phyloP scores from a whole-genome alignment of 2,888 invertebrate genomes.

The Eupithecia dodoneata region DNA sequence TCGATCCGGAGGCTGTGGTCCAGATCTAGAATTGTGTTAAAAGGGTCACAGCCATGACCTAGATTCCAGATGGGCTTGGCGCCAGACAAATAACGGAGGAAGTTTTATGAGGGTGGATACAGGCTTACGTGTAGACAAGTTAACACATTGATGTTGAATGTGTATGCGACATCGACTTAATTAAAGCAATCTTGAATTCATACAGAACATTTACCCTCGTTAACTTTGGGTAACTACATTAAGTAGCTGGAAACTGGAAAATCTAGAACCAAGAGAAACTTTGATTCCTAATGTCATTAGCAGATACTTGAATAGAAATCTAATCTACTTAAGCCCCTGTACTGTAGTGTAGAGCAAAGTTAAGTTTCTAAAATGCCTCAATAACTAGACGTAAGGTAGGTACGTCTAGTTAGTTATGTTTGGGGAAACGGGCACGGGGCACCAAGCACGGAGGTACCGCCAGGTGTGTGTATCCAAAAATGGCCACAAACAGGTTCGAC shows the following conservation, averaged over 20 bases:
- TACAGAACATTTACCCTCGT: neutral
- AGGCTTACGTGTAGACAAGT: neutral
- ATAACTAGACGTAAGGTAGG: neutral
- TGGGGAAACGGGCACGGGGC: neutral
- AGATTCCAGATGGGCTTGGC: slow-evolving; percentile 53
- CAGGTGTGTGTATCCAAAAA: slow-evolving; percentile 42
- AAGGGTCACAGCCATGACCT: slow-evolving; percentile 77
- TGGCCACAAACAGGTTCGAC: slow-evolving; percentile 44
- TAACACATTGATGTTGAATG: neutral
- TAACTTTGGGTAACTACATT: neutral
- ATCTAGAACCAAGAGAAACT: slow-evolving; percentile 3
- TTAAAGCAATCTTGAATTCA: neutral
- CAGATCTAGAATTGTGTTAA: slow-evolving; percentile 74
- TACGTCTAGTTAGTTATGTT: neutral
- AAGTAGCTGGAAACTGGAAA: neutral
- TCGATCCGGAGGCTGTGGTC: slow-evolving; percentile 79
- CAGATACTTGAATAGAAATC: slow-evolving; percentile 11
- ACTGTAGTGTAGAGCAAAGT: neutral
- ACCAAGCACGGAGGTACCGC: slow-evolving; percentile 18
- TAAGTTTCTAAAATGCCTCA: slow-evolving; percentile 5
- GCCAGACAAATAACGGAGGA: slow-evolving; percentile 21
- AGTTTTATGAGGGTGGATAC: slow-evolving; percentile 26
- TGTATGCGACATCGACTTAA: neutral
- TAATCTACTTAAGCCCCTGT: neutral
- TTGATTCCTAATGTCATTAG: neutral